Percentiles rank a stretch among this genome's conserved stretches.
Conservation (phyloP, 2,113 vertebrate species). For the Amphilophus citrinellus region DNA sequence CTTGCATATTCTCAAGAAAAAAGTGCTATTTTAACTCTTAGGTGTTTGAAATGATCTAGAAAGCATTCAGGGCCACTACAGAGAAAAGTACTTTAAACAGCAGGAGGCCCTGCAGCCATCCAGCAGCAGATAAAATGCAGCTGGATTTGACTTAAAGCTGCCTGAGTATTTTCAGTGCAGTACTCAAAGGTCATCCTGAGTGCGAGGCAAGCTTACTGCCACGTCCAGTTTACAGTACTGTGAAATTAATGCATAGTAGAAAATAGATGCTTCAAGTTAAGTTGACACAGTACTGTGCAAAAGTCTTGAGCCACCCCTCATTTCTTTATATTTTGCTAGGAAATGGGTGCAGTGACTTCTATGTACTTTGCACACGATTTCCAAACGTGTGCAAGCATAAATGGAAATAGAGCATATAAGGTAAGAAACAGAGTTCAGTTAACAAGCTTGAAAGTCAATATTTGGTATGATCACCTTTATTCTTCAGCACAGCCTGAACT, state of each 20-base stretch:
- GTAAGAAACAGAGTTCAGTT: not conserved
- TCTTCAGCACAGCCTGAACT: not conserved
- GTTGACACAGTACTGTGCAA: not conserved
- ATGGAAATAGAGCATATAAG: not conserved
- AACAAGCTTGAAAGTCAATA: not conserved
- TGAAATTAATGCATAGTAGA: not conserved
- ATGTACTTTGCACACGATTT: not conserved
- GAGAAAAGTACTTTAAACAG: slow-evolving; percentile 8
- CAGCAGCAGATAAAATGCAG: not conserved
- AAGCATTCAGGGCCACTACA: not conserved
- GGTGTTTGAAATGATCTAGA: not conserved
- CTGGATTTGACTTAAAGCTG: slow-evolving; percentile 7
- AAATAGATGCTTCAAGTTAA: slow-evolving; percentile 6
- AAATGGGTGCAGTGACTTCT: not conserved
- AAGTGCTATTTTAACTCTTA: not conserved
- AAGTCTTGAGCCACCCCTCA: not conserved
- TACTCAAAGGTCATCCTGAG: not conserved
- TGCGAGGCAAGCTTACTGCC: not conserved
- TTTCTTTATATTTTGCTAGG: not conserved
- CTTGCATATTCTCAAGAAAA: not conserved
- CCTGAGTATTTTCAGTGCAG: not conserved
- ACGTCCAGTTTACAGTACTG: not conserved
- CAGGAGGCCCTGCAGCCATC: slow-evolving; percentile 1
- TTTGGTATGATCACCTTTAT: not conserved
- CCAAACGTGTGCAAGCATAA: not conserved